Evolutionary conservation across 2,113 vertebrate species (phyloP), one percentile per base, ranked within the genome.

Genomic region (Columba livia): DNA sequence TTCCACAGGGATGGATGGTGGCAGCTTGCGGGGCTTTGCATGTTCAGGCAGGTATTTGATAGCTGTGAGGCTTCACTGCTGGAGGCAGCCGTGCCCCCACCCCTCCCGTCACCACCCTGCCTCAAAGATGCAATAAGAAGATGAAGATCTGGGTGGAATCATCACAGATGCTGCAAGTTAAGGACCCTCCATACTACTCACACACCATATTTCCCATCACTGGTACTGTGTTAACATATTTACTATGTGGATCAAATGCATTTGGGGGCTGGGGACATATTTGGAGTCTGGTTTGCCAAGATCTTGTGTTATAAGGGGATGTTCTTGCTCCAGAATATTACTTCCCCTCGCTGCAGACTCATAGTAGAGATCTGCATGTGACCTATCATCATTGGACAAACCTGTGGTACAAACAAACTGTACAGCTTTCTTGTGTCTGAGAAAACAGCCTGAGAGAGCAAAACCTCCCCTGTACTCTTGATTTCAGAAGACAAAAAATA

Each of bases 371-470:
- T 74, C 81, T 84, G 56, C 29, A 88, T 42, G 15, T 53, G 64
- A 51, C 15, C 12, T 36, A 71, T 28, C 42, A 15, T 57, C 47
- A 89, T 74, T 51, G 66, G n/a, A 56, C 32, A 84, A 50, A 85
- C 17, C 17, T 66, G 5, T 50, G 62, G 42, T 34, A 36, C 70
- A 66, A 94, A 85, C 40, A 80, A 88, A 70, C 12, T 8, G 38
- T 0, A 0, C 8, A 42, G 82, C 18, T 73, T 23, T 25, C n/a
- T 44, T 1, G 2, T 34, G 62, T 61, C 36, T 66, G 72, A 53
- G 58, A 67, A 42, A 69, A 60, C 34, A 34, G 32, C 18, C 57
- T 40, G 10, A 58, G 54, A 64, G 62, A 67, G 8, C 24, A 94
- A 67, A 92, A 48, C 60, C 34, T 74, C 17, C 14, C 5, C 14